Evolutionary conservation across 1,140 invertebrate genomes (phyloP).

Genomic region (Drosophila paulistorum): DNA sequence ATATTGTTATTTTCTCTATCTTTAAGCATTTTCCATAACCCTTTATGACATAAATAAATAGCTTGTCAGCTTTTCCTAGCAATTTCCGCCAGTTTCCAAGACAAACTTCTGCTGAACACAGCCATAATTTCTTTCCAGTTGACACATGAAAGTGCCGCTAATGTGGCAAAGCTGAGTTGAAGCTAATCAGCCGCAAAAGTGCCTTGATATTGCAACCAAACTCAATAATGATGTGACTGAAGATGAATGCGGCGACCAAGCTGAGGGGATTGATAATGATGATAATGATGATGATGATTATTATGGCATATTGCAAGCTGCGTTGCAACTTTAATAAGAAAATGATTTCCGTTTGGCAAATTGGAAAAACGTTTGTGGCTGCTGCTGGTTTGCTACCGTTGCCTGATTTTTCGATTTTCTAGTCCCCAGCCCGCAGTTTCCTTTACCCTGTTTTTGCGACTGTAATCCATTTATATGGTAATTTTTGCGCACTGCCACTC

Average conservation of each 20-base stretch:
- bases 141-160: constrained; percentile 70
- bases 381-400: constrained; percentile 33
- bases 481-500: constrained; percentile 57
- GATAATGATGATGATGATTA: constrained; percentile 26
- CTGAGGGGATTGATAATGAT: constrained; percentile 38
- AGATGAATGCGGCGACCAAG: constrained; percentile 8
- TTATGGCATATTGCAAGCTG: constrained; percentile 31
- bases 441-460: constrained; percentile 21
- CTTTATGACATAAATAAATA: constrained; percentile 39
- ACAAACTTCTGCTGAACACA: constrained; percentile 34
- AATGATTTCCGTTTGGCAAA: constrained; percentile 81
- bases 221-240: constrained; percentile 32
- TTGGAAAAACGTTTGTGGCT: constrained; percentile 76
- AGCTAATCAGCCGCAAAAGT: constrained; percentile 66
- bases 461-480: constrained; percentile 80
- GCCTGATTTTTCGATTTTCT: constrained; percentile 39
- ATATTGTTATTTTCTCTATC: constrained; percentile 1
- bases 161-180: constrained; percentile 61
- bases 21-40: constrained; percentile 37
- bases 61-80: constrained; percentile 51
- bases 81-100: constrained; percentile 44
- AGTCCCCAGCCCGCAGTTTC: constrained; percentile 24
- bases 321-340: constrained; percentile 77
- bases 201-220: constrained; percentile 23
- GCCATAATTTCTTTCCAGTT: constrained; percentile 70